Evolutionary conservation across 2,797 vertebrate species (phyloP).

Genomic region (Serranus cabrilla): DNA sequence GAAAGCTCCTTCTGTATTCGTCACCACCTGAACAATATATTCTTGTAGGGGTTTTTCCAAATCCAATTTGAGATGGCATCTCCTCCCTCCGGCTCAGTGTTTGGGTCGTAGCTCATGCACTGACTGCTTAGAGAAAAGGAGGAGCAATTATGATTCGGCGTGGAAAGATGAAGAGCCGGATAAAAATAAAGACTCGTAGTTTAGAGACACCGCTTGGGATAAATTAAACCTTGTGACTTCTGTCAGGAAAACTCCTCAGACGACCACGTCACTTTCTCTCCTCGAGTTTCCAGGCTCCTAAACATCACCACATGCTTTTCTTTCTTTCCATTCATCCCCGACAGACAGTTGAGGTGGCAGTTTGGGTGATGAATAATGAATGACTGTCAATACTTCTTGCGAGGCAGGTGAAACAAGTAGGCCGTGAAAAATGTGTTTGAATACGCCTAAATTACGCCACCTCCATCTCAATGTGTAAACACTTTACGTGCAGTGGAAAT

Average conservation of each 20-base stretch:
- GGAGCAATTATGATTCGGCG: constrained; percentile 61
- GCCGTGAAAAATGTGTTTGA: constrained; percentile 29
- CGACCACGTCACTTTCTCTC: constrained; percentile 1
- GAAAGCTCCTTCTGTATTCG: constrained; percentile 47
- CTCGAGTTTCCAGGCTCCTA: constrained; percentile 5
- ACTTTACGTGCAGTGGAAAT: constrained; percentile 7
- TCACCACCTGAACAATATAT: constrained; percentile 54
- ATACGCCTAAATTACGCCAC: constrained; percentile 7
- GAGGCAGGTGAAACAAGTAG: constrained; percentile 44
- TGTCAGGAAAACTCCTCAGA: constrained; percentile 35
- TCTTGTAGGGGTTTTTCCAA: constrained; percentile 40
- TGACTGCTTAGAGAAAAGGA: constrained; percentile 26
- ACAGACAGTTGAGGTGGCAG: constrained; percentile 22
- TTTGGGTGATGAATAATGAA: constrained; percentile 57
- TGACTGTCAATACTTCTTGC: constrained; percentile 31
- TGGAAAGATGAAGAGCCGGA: constrained; percentile 53
- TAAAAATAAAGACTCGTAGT: constrained; percentile 60
- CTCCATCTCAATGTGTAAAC: constrained; percentile 20
- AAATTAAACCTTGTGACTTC: constrained; percentile 50
- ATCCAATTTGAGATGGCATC: constrained; percentile 59
- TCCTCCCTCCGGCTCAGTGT: constrained; percentile 27
- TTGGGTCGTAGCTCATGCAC: constrained; percentile 35
- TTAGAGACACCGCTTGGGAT: constrained; percentile 36
- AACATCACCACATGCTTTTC: background rate
- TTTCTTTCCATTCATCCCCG: constrained; percentile 22